A percentile compares a stretch with the other conserved stretches of the same genome.
Evolutionary conservation across 92 coral and sea anemone species (phyloP).

Genomic region (Parazoanthus darwini): DNA sequence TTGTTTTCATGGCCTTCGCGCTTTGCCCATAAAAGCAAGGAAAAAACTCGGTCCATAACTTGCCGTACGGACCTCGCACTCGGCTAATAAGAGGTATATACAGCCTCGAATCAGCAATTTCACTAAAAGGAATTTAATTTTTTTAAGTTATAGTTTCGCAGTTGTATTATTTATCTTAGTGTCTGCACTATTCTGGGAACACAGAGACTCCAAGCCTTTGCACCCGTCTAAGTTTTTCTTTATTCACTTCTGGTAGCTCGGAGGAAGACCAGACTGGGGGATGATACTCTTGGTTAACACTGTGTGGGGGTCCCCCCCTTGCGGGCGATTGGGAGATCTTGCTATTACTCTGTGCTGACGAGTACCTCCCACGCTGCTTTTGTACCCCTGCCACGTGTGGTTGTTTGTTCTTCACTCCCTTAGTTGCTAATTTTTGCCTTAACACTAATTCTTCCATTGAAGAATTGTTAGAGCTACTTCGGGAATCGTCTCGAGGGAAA

Average conservation of each 20-base stretch:
- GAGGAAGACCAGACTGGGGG: not conserved
- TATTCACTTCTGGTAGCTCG: constrained; percentile 5
- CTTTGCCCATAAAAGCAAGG: no score
- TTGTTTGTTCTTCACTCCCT: not conserved
- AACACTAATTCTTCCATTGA: constrained; percentile 8
- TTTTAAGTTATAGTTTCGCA: not conserved
- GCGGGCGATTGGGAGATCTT: not conserved
- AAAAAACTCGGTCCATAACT: no score
- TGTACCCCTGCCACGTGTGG: not conserved
- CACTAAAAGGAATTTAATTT: not conserved
- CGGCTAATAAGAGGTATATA: no score
- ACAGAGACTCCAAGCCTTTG: constrained; percentile 35
- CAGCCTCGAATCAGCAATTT: not conserved
- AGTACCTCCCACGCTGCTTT: not conserved
- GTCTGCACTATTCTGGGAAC: constrained; percentile 10
- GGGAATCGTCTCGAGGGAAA: not conserved
- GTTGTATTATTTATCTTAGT: no score
- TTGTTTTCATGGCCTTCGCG: no score
- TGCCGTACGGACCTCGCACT: no score
- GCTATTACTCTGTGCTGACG: not conserved
- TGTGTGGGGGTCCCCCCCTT: not conserved
- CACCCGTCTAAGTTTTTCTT: constrained; percentile 36
- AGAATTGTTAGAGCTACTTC: not conserved
- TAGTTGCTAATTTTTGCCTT: constrained; percentile 24
- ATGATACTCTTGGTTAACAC: not conserved